These are phyloP conservation scores for Tinea pellionella DNA, from an alignment of 2,888 invertebrate genomes.

Conservation along the genomic window DNA sequence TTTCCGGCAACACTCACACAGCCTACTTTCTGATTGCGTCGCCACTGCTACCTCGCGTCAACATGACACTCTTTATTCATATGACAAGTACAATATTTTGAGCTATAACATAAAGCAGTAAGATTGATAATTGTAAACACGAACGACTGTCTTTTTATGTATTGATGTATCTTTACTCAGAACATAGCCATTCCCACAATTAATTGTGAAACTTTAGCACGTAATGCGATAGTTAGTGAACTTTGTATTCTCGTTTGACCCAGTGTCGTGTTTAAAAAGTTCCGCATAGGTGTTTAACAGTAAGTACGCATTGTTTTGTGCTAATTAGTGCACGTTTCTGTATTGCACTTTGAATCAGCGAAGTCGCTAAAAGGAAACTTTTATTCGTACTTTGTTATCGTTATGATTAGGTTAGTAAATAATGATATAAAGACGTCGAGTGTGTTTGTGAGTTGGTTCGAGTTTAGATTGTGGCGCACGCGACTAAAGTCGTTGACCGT, in stretches of 20 bases:
- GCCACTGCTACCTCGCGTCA: background rate
- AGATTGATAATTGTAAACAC: background rate
- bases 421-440: background rate
- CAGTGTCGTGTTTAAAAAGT: background rate
- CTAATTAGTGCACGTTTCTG: background rate
- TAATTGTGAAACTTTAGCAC: slow-evolving; percentile 5
- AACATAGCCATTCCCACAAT: background rate
- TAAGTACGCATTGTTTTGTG: background rate
- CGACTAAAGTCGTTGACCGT: slow-evolving; percentile 9
- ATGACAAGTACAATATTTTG: background rate
- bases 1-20: slow-evolving; percentile 11
- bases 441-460: background rate
- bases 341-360: background rate
- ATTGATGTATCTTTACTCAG: background rate
- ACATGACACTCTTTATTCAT: background rate
- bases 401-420: background rate
- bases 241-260: slow-evolving; percentile 1
- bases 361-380: background rate
- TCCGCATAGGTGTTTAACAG: background rate
- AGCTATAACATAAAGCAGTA: background rate
- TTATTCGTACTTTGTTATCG: background rate
- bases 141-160: background rate
- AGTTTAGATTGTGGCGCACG: slow-evolving; percentile 4
- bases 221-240: slow-evolving; percentile 6
- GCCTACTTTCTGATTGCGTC: slow-evolving; percentile 12